Conservation (phyloP, 2,888 invertebrate species). For the Epinotia brunnichana region DNA sequence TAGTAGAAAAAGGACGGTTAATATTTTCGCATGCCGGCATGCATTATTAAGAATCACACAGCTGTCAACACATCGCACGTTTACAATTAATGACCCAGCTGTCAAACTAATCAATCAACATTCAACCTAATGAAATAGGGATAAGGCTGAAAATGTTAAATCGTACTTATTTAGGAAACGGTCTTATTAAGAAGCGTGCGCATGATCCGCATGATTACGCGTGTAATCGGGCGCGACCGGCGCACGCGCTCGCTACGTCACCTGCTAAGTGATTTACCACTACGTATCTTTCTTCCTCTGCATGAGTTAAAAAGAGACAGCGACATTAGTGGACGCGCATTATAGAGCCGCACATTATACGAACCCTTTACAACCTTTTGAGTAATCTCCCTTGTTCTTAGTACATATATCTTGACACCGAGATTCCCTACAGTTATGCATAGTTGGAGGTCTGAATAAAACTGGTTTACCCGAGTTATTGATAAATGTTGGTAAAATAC, state of each 20-base stretch:
- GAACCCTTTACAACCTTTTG: background rate
- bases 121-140: background rate
- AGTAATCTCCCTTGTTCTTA: background rate
- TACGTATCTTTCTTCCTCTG: too few species aligned
- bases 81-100: background rate
- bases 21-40: background rate
- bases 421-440: too few species aligned
- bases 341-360: too few species aligned
- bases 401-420: too few species aligned
- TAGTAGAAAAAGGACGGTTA: too few species aligned
- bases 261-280: background rate
- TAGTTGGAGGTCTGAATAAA: too few species aligned
- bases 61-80: background rate
- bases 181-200: background rate
- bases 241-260: background rate
- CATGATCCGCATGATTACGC: slow-evolving; percentile 22
- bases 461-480: too few species aligned
- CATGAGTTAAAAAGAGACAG: too few species aligned
- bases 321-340: too few species aligned
- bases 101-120: background rate
- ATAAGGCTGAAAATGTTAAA: background rate
- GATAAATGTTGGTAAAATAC: too few species aligned
- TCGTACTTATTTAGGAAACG: background rate
- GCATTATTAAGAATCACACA: background rate
- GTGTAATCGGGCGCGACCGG: slow-evolving; percentile 22